These are phyloP conservation scores for Coelopa pilipes DNA, from an alignment of 2,888 invertebrate genomes.

Conservation along the genomic window DNA sequence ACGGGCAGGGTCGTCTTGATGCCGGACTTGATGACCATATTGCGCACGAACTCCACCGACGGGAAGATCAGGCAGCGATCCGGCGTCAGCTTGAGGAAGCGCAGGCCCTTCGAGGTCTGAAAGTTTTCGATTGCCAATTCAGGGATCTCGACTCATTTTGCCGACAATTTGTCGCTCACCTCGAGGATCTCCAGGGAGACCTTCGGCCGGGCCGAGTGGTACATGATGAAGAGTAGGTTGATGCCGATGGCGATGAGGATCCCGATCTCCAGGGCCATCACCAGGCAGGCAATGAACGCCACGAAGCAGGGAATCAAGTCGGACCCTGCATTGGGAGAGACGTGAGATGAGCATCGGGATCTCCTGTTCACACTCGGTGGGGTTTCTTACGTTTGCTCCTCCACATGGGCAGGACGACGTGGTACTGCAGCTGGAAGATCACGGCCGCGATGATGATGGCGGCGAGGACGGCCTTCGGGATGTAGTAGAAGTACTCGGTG, in stretches of 20 bases:
- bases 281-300: slow-evolving; percentile 87
- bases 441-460: slow-evolving; percentile 91
- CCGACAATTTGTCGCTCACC: slow-evolving; percentile 64
- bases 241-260: slow-evolving; percentile 85
- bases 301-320: slow-evolving; percentile 86
- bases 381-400: slow-evolving; percentile 77
- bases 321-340: slow-evolving; percentile 72
- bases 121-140: not conserved
- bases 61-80: slow-evolving; percentile 91
- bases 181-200: slow-evolving; percentile 82
- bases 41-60: slow-evolving; percentile 89
- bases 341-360: not conserved
- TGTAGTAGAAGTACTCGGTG: slow-evolving; percentile 86
- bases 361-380: too few species aligned
- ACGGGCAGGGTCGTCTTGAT: slow-evolving; percentile 74
- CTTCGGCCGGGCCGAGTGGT: slow-evolving; percentile 88
- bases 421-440: slow-evolving; percentile 87
- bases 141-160: not conserved
- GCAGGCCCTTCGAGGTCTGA: slow-evolving; percentile 74
- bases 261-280: slow-evolving; percentile 86
- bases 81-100: slow-evolving; percentile 85
- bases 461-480: slow-evolving; percentile 84
- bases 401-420: slow-evolving; percentile 87
- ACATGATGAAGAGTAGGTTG: slow-evolving; percentile 85
- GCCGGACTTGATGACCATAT: slow-evolving; percentile 84